Evolutionary conservation across 2,113 vertebrate species (phyloP).

Genomic region (Bufo bufo): DNA sequence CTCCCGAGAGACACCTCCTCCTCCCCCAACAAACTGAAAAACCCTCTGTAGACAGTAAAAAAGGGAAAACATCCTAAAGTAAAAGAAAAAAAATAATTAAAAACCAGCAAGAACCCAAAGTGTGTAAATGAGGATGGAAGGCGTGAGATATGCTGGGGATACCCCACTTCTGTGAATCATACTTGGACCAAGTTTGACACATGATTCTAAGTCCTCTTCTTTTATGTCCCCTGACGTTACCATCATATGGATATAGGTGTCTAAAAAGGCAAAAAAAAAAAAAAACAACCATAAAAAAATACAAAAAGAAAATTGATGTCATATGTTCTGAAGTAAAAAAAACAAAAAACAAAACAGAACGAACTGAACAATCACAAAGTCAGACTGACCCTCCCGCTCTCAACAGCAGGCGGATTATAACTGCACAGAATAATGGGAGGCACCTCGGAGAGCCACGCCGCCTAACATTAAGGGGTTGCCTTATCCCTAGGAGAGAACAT

Average conservation of each 20-base stretch:
- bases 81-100: too few relatives aligned
- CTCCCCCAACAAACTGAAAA: too few relatives aligned
- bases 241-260: conserved; percentile 93
- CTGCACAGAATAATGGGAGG: too few relatives aligned
- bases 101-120: too few relatives aligned
- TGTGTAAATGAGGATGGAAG: neutral
- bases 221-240: conserved; percentile 90
- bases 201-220: conserved; percentile 91
- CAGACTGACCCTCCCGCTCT: too few relatives aligned
- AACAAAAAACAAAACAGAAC: neutral
- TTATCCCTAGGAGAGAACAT: too few relatives aligned
- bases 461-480: too few relatives aligned
- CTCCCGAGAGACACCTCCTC: too few relatives aligned
- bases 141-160: neutral
- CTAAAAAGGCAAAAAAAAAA: conserved; percentile 72
- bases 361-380: neutral
- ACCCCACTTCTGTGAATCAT: conserved; percentile 66
- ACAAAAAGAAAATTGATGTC: neutral
- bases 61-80: too few relatives aligned
- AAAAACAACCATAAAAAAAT: conserved; percentile 3
- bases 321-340: conserved; percentile 1
- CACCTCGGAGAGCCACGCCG: too few relatives aligned
- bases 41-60: too few relatives aligned
- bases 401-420: too few relatives aligned
- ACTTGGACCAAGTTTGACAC: conserved; percentile 99